Conservation (phyloP, 2,797 vertebrate genomes). For the Ptychadena robeensis region DNA sequence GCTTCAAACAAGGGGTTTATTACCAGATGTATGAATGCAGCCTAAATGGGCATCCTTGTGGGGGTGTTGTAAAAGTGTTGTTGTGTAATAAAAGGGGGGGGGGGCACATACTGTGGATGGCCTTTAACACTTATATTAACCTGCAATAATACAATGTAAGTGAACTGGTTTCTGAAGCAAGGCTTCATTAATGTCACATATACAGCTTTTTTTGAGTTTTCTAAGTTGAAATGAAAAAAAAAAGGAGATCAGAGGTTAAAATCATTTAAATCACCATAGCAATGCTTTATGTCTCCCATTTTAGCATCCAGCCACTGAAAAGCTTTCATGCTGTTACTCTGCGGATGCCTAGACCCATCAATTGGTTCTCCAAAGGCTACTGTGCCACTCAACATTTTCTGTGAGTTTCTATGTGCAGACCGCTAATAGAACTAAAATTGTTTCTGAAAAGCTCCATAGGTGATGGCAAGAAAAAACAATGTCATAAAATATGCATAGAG, state of each 20-base stretch:
- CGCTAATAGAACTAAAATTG: conserved; percentile 35
- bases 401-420: conserved; percentile 12
- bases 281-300: conserved; percentile 21
- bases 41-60: too few species aligned
- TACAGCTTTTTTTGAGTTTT: neutral
- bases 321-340: conserved; percentile 34
- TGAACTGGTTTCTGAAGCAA: too few species aligned
- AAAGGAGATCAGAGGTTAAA: conserved; percentile 14
- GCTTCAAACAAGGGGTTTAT: too few species aligned
- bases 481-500: conserved; percentile 16
- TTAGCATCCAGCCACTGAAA: conserved; percentile 43
- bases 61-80: too few species aligned
- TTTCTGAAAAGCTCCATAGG: conserved; percentile 12
- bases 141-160: too few species aligned
- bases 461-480: neutral
- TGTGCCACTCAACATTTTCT: conserved; percentile 30
- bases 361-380: conserved; percentile 16
- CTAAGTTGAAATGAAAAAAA: neutral
- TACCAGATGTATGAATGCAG: too few species aligned
- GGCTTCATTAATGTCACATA: too few species aligned
- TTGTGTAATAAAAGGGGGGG: too few species aligned
- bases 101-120: too few species aligned
- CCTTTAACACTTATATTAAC: too few species aligned
- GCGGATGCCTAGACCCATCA: conserved; percentile 11
- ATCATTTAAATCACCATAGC: conserved; percentile 2